Base-by-base conservation (phyloP, 2,888 invertebrate species). In the Drosophila diplacantha region DNA sequence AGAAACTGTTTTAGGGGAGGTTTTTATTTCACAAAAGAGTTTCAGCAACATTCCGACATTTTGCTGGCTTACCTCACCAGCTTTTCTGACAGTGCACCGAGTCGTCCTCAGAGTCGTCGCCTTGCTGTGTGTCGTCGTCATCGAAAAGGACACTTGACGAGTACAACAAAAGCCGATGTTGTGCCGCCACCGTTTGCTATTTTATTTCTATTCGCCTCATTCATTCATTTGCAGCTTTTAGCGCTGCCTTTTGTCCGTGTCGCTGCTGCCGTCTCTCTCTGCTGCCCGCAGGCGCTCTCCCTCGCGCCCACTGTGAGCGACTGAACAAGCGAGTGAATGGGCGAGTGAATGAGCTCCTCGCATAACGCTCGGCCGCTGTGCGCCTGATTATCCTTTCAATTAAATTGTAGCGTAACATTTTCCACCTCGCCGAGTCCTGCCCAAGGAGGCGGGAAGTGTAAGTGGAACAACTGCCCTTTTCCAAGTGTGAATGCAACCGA, bases 331-430 rank as follows among this genome's bases (percentile, higher is more conserved):
- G 32, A 14, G 7, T n/a, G 32, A 29, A 29, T 29, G 7, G 11
- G 29, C 61, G 51, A 58, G 63, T 73, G 75, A 77, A 75, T 65
- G 74, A 49, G 35, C 62, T 54, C 51, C 54, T 54, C 54, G 49
- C 54, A 54, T 54, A 54, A 54, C 54, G 54, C 54, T 54, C 54
- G 64, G 64, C 71, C 68, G 71, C 76, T 71, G 71, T 80, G 83
- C 76, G 62, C 78, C 81, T 83, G 84, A 83, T 85, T 83, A 83
- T 83, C 85, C 85, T 85, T 83, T 85, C 85, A 83, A 83, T 83
- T 83, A 85, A 85, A 74, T 81, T 82, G 84, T 84, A 80, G 84
- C 84, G 84, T 79, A 83, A 83, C 83, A 83, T 83, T 83, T 83
- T 83, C 84, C 83, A 81, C 85, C 62, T 79, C 77, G 57, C 58